Base-by-base conservation (phyloP, 2,113 vertebrate species). In the Bubo blakistoni region DNA sequence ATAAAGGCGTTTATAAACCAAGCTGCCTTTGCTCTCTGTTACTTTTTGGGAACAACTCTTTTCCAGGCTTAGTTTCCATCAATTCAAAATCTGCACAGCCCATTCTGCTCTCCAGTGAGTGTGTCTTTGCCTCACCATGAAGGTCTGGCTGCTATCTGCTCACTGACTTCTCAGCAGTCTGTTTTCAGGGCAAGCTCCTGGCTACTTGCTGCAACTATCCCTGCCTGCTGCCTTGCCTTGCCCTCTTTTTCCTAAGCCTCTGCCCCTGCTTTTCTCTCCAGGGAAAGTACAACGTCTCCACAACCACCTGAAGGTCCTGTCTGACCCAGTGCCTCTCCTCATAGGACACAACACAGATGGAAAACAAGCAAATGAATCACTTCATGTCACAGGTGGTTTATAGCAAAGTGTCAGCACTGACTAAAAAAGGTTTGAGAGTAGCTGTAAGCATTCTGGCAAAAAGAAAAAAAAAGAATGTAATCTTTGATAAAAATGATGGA, bases 381-480 rank as follows among this genome's bases (percentile, higher is more conserved):
- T 57, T 92, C 6, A 3, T 55, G 90, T 88, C 89, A 94, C 86
- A 94, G 54, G 94, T 96, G 93, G 91, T 74, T 94, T 83, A 80
- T 84, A 90, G 32, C 84, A 88, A 92, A 96, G 55, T 86, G 71
- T 77, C 87, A 86, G 71, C 22, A 25, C 29, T 15, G 73, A 85
- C 71, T 90, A 72, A 94, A 94, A 93, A 87, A 90, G 46, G 88
- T 66, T 82, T 76, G 47, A 90, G 44, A 95, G 81, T 95, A 91
- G 51, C 66, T 89, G 54, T 91, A 91, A 95, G 40, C 82, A 54
- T 86, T 94, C 74, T 95, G 78, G 91, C 16, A 77, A 70, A 92
- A 84, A 80, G 9, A 46, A 63, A 44, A 42, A 66, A 52, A 72
- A 73, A 62, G 7, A 94, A 94, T 47, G 36, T 44, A 92, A 79